phyloP scores from a whole-genome alignment of 2,113 vertebrate species.

The Callorhinus ursinus region DNA sequence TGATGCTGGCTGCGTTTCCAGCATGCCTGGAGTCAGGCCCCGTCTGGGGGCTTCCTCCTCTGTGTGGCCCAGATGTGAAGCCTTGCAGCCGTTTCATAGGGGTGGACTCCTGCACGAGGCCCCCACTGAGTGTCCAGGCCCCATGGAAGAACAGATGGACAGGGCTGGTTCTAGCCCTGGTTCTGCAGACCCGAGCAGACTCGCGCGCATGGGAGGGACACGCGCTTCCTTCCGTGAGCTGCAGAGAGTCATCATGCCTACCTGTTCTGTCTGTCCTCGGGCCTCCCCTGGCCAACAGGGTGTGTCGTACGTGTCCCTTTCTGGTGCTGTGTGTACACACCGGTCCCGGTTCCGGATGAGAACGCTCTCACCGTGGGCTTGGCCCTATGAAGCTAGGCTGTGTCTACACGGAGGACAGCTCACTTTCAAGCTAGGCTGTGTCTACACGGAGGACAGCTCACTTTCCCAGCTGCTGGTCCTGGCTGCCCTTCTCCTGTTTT shows the following conservation, averaged over 20 bases:
- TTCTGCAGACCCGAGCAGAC: fast-evolving
- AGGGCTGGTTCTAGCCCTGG: fast-evolving
- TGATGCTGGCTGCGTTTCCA: fast-evolving
- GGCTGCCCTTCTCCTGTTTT: not conserved
- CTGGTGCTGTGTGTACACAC: fast-evolving
- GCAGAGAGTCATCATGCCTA: fast-evolving
- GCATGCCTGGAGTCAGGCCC: not conserved
- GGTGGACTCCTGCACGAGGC: fast-evolving
- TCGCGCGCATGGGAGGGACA: fast-evolving
- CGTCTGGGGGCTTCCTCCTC: fast-evolving
- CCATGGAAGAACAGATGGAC: fast-evolving
- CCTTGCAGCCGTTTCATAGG: fast-evolving
- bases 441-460: fast-evolving
- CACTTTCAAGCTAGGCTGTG: fast-evolving
- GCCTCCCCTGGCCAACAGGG: fast-evolving
- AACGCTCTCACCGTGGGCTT: fast-evolving
- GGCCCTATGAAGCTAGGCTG: fast-evolving
- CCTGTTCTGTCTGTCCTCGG: fast-evolving
- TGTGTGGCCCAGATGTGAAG: fast-evolving
- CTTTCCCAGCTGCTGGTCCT: not conserved
- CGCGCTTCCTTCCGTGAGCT: fast-evolving
- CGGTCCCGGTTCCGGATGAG: fast-evolving
- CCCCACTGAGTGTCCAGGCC: not conserved
- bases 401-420: fast-evolving
- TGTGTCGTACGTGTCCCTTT: fast-evolving